Evolutionary conservation across 2,888 invertebrate species (phyloP).

Genomic region (Microctonus aethiopoides): DNA sequence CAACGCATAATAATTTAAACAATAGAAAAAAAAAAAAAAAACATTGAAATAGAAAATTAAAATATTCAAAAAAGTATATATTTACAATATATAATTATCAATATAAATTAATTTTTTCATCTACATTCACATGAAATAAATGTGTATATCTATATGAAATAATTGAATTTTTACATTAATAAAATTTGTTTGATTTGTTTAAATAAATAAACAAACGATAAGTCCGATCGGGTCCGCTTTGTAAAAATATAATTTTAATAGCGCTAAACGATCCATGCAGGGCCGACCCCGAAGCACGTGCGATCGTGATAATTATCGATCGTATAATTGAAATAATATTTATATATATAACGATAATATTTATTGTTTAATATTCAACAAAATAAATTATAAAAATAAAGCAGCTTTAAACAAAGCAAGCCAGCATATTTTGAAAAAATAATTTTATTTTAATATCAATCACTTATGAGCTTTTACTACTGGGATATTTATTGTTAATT

Average conservation of each 20-base stretch:
- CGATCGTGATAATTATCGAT: constrained; percentile 48
- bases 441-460: constrained; percentile 1
- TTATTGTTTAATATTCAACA: not conserved
- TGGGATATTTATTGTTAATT: not conserved
- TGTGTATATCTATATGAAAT: not conserved
- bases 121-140: not conserved
- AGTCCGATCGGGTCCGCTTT: constrained; percentile 34
- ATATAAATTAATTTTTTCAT: too few species aligned
- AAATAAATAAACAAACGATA: not conserved
- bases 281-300: constrained; percentile 64
- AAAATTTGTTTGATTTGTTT: constrained; percentile 1
- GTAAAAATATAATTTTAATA: constrained; percentile 37
- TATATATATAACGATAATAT: not conserved
- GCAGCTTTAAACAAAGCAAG: constrained; percentile 51
- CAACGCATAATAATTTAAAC: not conserved
- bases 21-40: not conserved
- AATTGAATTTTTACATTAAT: not conserved
- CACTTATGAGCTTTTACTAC: not conserved
- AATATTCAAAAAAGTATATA: not conserved
- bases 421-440: constrained; percentile 44
- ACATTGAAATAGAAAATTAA: too few species aligned
- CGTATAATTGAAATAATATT: constrained; percentile 5
- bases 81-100: too few species aligned
- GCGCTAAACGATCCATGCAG: constrained; percentile 62
- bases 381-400: constrained; percentile 30